Evolutionary conservation across 1,140 invertebrate species (phyloP), one percentile per base, ranked within the genome.

Genomic region (Cardiocondyla obscurior): DNA sequence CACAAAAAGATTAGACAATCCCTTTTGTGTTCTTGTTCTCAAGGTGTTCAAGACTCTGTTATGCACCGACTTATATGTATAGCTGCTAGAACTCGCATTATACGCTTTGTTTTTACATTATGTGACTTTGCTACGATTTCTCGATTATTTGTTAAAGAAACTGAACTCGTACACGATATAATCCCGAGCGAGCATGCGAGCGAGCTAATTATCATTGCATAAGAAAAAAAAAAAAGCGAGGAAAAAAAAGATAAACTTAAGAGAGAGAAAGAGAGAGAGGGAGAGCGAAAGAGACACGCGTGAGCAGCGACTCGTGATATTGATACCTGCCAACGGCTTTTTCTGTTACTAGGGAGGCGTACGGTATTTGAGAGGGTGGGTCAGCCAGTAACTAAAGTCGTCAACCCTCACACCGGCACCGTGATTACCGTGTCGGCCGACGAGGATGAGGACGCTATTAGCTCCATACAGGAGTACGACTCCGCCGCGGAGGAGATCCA

Each of bases 251-350:
- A 74, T n/a, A 58, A 74, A 58, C 70, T 74, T 58, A 60, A 73
- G 70, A 69, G 44, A 76, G 33, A 19, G 42, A 39, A 33, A 19
- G 25, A 22, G 12, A 51, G 65, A 33, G n/a, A 16, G 55, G 22
- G 57, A n/a, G 55, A 62, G 73, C 8, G 42, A 62, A 28, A 77
- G 19, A 51, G 22, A 77, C 33, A 79, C 46, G 16, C 46, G 57
- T 64, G 72, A 76, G 57, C 72, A 76, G 28, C 39, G n/a, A 76
- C 25, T 76, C 72, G 42, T 76, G 85, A 88, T 90, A 90, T 91
- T 94, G 93, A 95, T 94, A 95, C 95, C 95, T 96, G 96, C 96
- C 96, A 95, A 96, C 96, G 96, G 96, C 96, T 96, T 95, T 95
- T 95, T 95, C 96, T 96, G 95, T 95, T 96, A 95, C 94, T 94